These are phyloP conservation scores for Siniperca chuatsi DNA, from an alignment of 2,113 vertebrate genomes.

Conservation along the genomic window DNA sequence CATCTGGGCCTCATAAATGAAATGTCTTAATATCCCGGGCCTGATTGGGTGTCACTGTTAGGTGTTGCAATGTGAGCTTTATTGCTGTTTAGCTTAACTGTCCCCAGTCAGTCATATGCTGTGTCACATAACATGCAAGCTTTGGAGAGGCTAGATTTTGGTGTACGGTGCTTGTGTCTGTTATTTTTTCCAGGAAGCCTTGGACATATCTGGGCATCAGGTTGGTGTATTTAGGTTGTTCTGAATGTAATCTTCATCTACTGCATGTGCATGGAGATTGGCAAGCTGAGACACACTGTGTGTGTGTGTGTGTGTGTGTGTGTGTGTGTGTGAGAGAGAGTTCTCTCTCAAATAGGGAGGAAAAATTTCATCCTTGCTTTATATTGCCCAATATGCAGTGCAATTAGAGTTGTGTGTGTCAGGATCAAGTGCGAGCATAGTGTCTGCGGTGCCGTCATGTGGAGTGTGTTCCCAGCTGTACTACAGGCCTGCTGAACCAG, in stretches of 20 bases:
- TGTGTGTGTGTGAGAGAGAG: too few relatives aligned
- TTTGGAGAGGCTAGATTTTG: constrained; percentile 23
- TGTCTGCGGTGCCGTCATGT: constrained; percentile 35
- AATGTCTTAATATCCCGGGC: constrained; percentile 41
- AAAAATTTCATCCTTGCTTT: constrained; percentile 20
- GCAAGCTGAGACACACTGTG: constrained; percentile 43
- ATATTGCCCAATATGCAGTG: constrained; percentile 10
- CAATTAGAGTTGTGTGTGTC: constrained; percentile 15
- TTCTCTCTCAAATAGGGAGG: too few relatives aligned
- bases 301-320: background rate
- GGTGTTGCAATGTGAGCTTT: constrained; percentile 49
- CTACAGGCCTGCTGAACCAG: constrained; percentile 40
- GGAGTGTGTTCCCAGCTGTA: constrained; percentile 57
- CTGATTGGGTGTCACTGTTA: constrained; percentile 45
- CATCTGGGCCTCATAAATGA: constrained; percentile 43
- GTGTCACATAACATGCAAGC: constrained; percentile 36
- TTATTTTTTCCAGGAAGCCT: constrained; percentile 52
- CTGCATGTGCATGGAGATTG: constrained; percentile 35
- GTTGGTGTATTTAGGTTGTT: constrained; percentile 68
- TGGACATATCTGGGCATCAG: constrained; percentile 47
- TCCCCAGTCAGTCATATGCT: constrained; percentile 5
- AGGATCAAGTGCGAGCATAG: constrained; percentile 2
- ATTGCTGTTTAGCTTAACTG: constrained; percentile 64
- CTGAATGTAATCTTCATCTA: constrained; percentile 72
- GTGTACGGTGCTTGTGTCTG: background rate